A percentile compares a stretch with the other conserved stretches of the same genome.
phyloP scores from a whole-genome alignment of 2,113 vertebrate genomes.

The Crotalus horridus region DNA sequence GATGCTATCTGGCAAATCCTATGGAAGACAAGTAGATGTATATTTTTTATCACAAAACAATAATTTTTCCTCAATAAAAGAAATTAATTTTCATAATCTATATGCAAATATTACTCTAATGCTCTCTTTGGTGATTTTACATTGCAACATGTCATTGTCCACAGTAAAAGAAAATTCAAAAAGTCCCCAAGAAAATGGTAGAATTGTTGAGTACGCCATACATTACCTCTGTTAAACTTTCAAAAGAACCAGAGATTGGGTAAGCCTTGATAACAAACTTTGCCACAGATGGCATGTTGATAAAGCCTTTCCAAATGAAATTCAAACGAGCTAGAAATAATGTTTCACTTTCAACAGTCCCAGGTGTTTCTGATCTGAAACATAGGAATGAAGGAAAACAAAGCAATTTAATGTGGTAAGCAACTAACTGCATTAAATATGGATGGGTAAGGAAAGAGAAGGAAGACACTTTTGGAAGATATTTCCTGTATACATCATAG shows the following conservation, averaged over 20 bases:
- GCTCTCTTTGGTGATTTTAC: neutral
- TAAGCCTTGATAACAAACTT: constrained; percentile 95
- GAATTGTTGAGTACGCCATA: neutral
- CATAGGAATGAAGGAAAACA: neutral
- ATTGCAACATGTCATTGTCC: neutral
- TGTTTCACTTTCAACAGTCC: constrained; percentile 83
- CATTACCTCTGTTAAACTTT: constrained; percentile 87
- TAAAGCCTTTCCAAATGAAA: constrained; percentile 90
- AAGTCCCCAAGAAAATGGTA: neutral
- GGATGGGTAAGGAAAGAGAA: too few species aligned
- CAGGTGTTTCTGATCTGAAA: constrained; percentile 71
- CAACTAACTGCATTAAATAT: neutral
- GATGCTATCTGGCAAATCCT: constrained; percentile 96
- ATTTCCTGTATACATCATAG: neutral
- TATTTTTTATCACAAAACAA: constrained; percentile 14
- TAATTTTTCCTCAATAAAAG: neutral
- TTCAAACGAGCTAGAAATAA: constrained; percentile 86
- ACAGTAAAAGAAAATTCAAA: neutral
- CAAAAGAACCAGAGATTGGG: constrained; percentile 89
- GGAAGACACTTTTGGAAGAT: neutral
- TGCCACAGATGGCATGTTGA: constrained; percentile 95
- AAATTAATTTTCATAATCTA: neutral
- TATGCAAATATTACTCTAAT: neutral
- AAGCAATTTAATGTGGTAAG: neutral
- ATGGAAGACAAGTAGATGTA: constrained; percentile 16